Conservation (phyloP, 2,888 invertebrate genomes). For the Xestobium rufovillosum region DNA sequence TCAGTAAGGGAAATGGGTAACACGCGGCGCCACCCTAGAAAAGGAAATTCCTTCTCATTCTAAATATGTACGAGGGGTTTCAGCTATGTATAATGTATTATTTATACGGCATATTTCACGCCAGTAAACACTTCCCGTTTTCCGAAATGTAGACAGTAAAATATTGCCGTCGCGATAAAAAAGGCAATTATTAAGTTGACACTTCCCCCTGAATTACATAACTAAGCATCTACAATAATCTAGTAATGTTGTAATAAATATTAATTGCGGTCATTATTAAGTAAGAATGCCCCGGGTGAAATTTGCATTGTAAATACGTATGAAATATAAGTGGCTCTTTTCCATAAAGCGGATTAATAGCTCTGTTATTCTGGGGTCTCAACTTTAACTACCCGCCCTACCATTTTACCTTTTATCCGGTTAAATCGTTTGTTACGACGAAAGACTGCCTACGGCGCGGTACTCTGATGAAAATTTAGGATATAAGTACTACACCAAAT, state of each 20-base stretch:
- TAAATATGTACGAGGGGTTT: too few relatives aligned
- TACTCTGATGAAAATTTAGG: too few relatives aligned
- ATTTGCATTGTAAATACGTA: constrained; percentile 29
- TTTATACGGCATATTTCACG: too few relatives aligned
- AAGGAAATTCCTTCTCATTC: too few relatives aligned
- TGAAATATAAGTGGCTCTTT: constrained; percentile 25
- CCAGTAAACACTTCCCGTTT: too few relatives aligned
- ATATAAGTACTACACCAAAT: too few relatives aligned
- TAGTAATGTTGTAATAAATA: constrained; percentile 28
- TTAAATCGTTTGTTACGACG: constrained; percentile 22
- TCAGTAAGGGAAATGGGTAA: too few relatives aligned
- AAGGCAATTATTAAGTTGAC: constrained; percentile 1
- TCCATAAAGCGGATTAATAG: constrained; percentile 27
- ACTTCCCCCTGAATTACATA: constrained; percentile 12
- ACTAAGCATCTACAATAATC: constrained; percentile 22
- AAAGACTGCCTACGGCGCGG: constrained; percentile 18
- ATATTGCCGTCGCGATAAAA: constrained; percentile 3
- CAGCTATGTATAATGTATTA: too few relatives aligned
- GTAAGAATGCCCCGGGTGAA: constrained; percentile 23
- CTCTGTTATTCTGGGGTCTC: constrained; percentile 22
- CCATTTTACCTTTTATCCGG: constrained; percentile 25
- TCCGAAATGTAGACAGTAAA: too few relatives aligned
- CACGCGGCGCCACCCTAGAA: too few relatives aligned
- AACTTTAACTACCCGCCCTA: constrained; percentile 11
- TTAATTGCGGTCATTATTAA: constrained; percentile 25